These are phyloP conservation scores for Digitonthophagus gazella DNA, from an alignment of 2,888 invertebrate species.

Conservation along the genomic window DNA sequence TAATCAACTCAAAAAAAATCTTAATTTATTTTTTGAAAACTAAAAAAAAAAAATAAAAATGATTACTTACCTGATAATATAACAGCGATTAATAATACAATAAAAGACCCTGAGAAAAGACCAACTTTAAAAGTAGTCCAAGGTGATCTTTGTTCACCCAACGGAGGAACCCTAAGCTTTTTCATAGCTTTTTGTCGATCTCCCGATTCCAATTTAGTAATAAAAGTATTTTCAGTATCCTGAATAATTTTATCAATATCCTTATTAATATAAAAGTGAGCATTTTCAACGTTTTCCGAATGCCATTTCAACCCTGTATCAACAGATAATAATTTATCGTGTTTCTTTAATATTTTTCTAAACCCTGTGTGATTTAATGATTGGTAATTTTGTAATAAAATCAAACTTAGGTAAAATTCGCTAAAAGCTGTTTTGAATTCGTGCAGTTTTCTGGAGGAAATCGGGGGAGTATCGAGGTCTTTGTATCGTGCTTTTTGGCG, in stretches of 20 bases:
- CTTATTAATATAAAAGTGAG: constrained; percentile 80
- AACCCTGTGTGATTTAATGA: constrained; percentile 87
- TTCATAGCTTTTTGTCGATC: constrained; percentile 87
- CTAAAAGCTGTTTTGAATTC: constrained; percentile 86
- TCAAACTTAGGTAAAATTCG: constrained; percentile 84
- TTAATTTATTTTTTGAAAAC: not conserved
- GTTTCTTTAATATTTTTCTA: constrained; percentile 86
- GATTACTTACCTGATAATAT: constrained; percentile 62
- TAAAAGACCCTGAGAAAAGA: constrained; percentile 78
- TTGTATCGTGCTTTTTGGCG: constrained; percentile 42
- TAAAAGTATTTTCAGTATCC: constrained; percentile 73
- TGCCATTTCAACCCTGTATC: constrained; percentile 77
- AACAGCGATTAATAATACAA: constrained; percentile 70
- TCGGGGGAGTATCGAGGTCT: constrained; percentile 40
- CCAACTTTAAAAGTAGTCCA: constrained; percentile 85
- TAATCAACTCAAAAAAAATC: not conserved
- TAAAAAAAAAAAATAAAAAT: too few relatives aligned
- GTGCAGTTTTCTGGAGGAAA: constrained; percentile 69
- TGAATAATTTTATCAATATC: constrained; percentile 81
- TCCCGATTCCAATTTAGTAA: constrained; percentile 71
- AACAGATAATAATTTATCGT: constrained; percentile 75
- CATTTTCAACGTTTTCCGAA: constrained; percentile 74
- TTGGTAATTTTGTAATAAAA: constrained; percentile 85
- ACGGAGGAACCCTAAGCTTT: constrained; percentile 77
- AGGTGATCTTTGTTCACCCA: constrained; percentile 79